phyloP scores from a whole-genome alignment of 2,113 vertebrate genomes.

The Columba janthina region DNA sequence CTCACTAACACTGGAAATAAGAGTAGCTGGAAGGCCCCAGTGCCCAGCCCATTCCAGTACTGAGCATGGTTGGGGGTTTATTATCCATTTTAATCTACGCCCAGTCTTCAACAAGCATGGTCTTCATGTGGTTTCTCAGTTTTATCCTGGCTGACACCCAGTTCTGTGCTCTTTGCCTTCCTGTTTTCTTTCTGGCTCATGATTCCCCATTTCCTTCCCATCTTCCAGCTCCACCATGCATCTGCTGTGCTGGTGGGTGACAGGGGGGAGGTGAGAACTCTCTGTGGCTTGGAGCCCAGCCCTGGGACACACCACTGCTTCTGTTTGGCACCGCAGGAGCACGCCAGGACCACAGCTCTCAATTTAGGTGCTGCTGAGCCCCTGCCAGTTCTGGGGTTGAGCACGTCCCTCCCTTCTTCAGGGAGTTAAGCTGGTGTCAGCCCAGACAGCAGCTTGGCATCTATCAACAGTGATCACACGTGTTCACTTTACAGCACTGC shows the following conservation, averaged over 20 bases:
- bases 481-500: background rate
- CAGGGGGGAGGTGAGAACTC: background rate
- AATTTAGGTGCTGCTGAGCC: background rate
- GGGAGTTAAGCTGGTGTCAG: background rate
- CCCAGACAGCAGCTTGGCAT: accelerated
- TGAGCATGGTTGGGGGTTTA: accelerated
- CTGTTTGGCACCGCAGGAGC: background rate
- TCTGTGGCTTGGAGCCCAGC: background rate
- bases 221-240: background rate
- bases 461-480: accelerated
- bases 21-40: background rate
- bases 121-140: background rate
- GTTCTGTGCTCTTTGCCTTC: background rate
- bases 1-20: background rate
- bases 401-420: background rate
- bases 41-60: background rate
- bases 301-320: background rate
- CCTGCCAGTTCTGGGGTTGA: background rate
- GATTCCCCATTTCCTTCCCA: background rate
- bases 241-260: background rate
- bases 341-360: background rate
- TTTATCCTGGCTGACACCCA: background rate
- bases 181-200: background rate
- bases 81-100: background rate
- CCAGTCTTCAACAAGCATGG: background rate